Base-by-base conservation (phyloP, 2,113 vertebrate species). In the Silurus glanis region DNA sequence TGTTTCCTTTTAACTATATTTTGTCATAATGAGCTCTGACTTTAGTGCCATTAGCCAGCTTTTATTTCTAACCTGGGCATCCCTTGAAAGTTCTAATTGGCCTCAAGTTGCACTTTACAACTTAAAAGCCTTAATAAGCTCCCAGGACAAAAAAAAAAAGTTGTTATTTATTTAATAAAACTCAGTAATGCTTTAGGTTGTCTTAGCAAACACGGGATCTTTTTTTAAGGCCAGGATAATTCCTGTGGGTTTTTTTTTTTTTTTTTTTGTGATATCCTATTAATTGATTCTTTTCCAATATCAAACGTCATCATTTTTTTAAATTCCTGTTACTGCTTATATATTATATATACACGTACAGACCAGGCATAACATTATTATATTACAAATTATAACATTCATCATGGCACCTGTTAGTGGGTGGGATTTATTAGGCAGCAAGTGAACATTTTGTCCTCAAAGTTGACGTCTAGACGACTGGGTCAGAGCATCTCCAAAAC, bases 61-160 rank as follows among this genome's bases (percentile, higher is more conserved):
- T 75, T 75, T 75, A 75, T 53, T 75, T 75, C 47, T 75, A 51
- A 75, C 72, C 47, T 75, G 19, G 6, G 19, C 47, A 75, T 25
- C 61, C 37, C 61, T 62, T 58, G 17, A 58, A 58, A 17, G 56
- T 58, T 21, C 51, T 75, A 55, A 76, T 78, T 55, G 74, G 10
- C 49, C 49, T 55, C 51, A 53, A 55, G 74, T 17, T 78, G 51
- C 51, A 78, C 74, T 78, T 55, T 55, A 78, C 4, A 56, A 55
- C 51, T 14, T 78, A 78, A 78, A 78, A 53, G 51, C 74, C 23
- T 55, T 78, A n/a, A 76, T 76, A 53, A 76, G 72, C 72, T 53
- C 28, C n/a, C 5, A 8, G 3, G 74, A 8, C 23, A 55, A 56
- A 78, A 78, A 75, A 9, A 10, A n/a, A 47, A 4, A 2, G 47